Evolutionary conservation across 1,140 invertebrate genomes (phyloP).

Genomic region (Pachypsylla venusta): DNA sequence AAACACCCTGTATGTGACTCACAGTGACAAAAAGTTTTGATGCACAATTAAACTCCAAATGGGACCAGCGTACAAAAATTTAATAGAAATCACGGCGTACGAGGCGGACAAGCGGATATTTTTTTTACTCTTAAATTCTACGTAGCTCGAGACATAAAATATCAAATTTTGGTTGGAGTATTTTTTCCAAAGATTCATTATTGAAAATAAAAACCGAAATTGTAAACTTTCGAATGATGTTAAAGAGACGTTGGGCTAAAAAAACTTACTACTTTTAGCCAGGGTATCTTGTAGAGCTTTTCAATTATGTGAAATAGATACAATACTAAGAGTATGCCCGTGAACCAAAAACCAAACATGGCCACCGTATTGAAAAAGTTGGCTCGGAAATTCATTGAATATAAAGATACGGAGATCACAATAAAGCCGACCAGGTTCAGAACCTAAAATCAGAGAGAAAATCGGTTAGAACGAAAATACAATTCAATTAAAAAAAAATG

Average conservation of each 20-base stretch:
- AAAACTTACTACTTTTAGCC: slow-evolving; percentile 64
- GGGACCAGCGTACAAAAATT: no score
- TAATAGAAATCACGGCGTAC: no score
- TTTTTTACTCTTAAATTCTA: no score
- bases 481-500: slow-evolving; percentile 8
- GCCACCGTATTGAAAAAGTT: slow-evolving; percentile 67
- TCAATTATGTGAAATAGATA: slow-evolving; percentile 77
- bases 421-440: slow-evolving; percentile 69
- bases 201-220: no score
- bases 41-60: no score
- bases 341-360: slow-evolving; percentile 73
- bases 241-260: slow-evolving; percentile 9
- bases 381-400: slow-evolving; percentile 36
- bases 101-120: no score
- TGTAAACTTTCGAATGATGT: no score
- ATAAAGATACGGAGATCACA: slow-evolving; percentile 47
- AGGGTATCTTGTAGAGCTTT: slow-evolving; percentile 69
- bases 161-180: no score
- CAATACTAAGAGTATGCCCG: slow-evolving; percentile 57
- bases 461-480: slow-evolving; percentile 15
- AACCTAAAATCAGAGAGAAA: slow-evolving; percentile 40
- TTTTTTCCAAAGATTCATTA: no score
- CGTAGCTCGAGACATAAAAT: no score
- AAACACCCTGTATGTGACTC: no score
- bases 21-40: no score